Evolutionary conservation across 2,113 vertebrate species (phyloP).

Genomic region (Misgurnus mizolepis): DNA sequence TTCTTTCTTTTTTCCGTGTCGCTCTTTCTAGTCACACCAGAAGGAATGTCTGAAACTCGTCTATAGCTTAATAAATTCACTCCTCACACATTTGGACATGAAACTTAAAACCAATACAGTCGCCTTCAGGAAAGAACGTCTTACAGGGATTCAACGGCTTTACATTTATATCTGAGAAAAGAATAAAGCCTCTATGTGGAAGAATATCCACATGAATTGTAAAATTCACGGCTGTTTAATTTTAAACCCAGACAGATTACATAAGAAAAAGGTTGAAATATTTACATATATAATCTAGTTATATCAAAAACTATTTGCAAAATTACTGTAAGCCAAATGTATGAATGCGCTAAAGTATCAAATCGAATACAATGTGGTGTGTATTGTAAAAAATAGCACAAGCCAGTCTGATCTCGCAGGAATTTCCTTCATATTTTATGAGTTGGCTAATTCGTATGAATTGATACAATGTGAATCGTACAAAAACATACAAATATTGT

Average conservation of each 20-base stretch:
- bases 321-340: too few relatives aligned
- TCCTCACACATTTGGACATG: slow-evolving; percentile 17
- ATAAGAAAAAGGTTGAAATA: not conserved
- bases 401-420: too few relatives aligned
- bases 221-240: not conserved
- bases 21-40: slow-evolving; percentile 35
- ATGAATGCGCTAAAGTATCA: too few relatives aligned
- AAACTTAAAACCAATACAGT: not conserved
- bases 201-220: slow-evolving; percentile 16
- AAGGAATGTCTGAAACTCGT: slow-evolving; percentile 34
- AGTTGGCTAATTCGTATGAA: too few relatives aligned
- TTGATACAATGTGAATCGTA: too few relatives aligned
- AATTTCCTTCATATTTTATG: too few relatives aligned
- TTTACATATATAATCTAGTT: not conserved
- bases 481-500: too few relatives aligned
- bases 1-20: slow-evolving; percentile 10
- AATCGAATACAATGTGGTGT: too few relatives aligned
- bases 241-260: not conserved
- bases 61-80: slow-evolving; percentile 29
- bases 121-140: slow-evolving; percentile 12
- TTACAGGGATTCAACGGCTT: slow-evolving; percentile 17
- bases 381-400: too few relatives aligned
- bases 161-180: slow-evolving; percentile 24
- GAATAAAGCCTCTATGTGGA: not conserved
- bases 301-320: not conserved